Percentiles rank a stretch among this genome's conserved stretches.
Conservation (phyloP, 1,140 invertebrate genomes). For the Pemphigus obesinymphae region DNA sequence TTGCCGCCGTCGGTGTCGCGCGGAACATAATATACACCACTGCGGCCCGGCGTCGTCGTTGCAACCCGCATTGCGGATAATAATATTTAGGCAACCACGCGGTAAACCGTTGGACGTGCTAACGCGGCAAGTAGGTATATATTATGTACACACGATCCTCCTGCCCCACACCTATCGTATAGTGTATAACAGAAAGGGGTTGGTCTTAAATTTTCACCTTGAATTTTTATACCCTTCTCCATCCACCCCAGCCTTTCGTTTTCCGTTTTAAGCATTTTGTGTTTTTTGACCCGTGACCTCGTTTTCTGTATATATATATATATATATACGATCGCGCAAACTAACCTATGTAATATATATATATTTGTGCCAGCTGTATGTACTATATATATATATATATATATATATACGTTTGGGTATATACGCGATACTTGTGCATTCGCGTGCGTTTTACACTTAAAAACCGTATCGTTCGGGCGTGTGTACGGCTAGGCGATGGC, state of each 20-base stretch:
- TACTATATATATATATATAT: background rate
- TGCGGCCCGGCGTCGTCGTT: background rate
- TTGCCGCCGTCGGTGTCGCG: background rate
- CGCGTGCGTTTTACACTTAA: slow-evolving; percentile 31
- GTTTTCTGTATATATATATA: background rate
- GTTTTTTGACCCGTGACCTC: slow-evolving; percentile 10
- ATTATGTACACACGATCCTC: background rate
- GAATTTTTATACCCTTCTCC: background rate
- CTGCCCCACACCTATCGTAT: background rate
- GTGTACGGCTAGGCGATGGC: slow-evolving; percentile 24
- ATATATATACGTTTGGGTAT: background rate
- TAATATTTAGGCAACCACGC: background rate
- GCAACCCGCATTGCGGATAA: slow-evolving; percentile 17
- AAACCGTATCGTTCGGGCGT: background rate
- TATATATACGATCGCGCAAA: background rate
- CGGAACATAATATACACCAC: background rate
- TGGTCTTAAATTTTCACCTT: slow-evolving; percentile 6
- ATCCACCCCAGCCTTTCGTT: too few species aligned
- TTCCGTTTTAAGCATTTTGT: background rate
- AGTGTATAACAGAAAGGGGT: too few species aligned
- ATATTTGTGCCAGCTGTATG: background rate
- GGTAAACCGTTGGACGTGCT: background rate
- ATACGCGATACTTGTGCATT: background rate
- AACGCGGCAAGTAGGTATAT: background rate
- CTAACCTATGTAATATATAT: background rate